These are phyloP conservation scores for Urocynchramus pylzowi DNA, from an alignment of 2,113 vertebrate genomes.

Conservation along the genomic window DNA sequence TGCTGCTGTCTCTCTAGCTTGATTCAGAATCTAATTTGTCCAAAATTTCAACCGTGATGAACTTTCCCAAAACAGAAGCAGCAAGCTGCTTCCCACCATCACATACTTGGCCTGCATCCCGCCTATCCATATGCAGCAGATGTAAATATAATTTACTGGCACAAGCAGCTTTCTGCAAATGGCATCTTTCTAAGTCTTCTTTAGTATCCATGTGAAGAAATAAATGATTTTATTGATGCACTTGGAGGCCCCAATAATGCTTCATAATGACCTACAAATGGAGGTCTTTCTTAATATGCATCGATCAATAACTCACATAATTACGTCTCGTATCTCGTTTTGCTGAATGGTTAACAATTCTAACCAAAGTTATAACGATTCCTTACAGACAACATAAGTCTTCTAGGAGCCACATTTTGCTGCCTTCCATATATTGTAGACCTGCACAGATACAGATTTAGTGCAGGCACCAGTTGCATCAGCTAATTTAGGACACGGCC, in stretches of 20 bases:
- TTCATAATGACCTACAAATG: conserved; percentile 50
- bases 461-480: neutral
- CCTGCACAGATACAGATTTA: conserved; percentile 10
- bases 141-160: conserved; percentile 77
- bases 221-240: conserved; percentile 57
- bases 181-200: conserved; percentile 72
- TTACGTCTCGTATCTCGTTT: neutral
- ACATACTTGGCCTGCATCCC: conserved; percentile 74
- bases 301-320: conserved; percentile 55
- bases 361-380: conserved; percentile 47
- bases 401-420: conserved; percentile 35
- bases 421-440: neutral
- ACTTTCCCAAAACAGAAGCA: conserved; percentile 80
- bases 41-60: conserved; percentile 72
- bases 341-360: conserved; percentile 57
- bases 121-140: conserved; percentile 77
- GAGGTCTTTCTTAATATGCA: conserved; percentile 21
- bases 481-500: neutral
- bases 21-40: conserved; percentile 74
- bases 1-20: conserved; percentile 58
- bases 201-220: conserved; percentile 68
- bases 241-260: conserved; percentile 24
- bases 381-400: conserved; percentile 29
- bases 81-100: conserved; percentile 78
- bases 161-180: conserved; percentile 68